Evolutionary conservation across 1,140 invertebrate genomes (phyloP).

Genomic region (Calliphora vicina): DNA sequence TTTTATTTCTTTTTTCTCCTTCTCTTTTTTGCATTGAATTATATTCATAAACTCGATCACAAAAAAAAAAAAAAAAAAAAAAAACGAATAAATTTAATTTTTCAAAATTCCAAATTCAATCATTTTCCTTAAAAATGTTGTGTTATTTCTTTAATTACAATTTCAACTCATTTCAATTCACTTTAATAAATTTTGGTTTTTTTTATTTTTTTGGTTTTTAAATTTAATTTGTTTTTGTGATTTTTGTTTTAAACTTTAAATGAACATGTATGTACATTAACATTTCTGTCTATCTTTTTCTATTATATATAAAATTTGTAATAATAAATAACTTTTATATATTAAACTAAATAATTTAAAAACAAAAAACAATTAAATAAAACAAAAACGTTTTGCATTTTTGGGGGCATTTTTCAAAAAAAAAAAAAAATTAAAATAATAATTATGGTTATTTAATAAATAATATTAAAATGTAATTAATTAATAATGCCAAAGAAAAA

Average conservation of each 20-base stretch:
- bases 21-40: conserved; percentile 16
- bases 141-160: neutral
- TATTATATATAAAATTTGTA: neutral
- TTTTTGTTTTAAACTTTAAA: neutral
- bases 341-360: conserved; percentile 43
- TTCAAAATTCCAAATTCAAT: conserved; percentile 8
- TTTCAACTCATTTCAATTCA: neutral
- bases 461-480: neutral
- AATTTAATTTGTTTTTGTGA: neutral
- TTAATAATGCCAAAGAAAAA: conserved; percentile 58
- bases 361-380: conserved; percentile 41
- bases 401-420: neutral
- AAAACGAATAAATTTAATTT: neutral
- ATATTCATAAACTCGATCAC: neutral
- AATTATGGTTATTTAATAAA: neutral
- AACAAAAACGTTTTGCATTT: neutral
- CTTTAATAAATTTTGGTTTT: neutral
- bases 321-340: conserved; percentile 40
- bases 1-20: conserved; percentile 6
- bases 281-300: conserved; percentile 18
- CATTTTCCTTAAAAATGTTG: neutral
- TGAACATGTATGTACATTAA: conserved; percentile 5
- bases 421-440: conserved; percentile 5
- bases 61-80: neutral
- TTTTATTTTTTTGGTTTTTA: neutral